Evolutionary conservation across 1,140 invertebrate genomes (phyloP).

Genomic region (Bombus haemorrhoidalis): DNA sequence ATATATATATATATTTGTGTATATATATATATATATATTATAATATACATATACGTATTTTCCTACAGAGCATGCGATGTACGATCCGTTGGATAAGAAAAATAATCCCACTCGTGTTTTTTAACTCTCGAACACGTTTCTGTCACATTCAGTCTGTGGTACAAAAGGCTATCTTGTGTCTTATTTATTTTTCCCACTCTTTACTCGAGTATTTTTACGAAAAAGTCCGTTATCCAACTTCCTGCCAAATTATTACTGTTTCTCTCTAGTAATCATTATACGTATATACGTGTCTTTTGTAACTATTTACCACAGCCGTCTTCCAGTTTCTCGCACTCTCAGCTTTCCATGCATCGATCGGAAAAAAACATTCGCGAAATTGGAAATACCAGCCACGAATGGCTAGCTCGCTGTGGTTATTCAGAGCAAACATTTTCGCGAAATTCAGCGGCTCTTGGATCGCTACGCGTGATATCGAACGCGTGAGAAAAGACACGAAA

Average conservation of each 20-base stretch:
- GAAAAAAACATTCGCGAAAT: neutral
- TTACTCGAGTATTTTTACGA: constrained; percentile 2
- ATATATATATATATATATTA: neutral
- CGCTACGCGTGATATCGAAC: neutral
- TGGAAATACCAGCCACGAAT: neutral
- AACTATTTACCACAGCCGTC: constrained; percentile 7
- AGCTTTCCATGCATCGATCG: constrained; percentile 19
- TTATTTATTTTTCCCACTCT: neutral
- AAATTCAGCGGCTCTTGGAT: neutral
- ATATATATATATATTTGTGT: neutral
- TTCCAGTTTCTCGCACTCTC: constrained; percentile 56
- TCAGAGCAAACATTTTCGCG: neutral
- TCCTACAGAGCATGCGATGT: constrained; percentile 59
- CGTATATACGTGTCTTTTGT: constrained; percentile 12
- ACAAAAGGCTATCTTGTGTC: constrained; percentile 3
- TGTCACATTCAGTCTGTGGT: constrained; percentile 14
- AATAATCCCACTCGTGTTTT: constrained; percentile 36
- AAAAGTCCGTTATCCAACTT: constrained; percentile 7
- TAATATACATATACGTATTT: constrained; percentile 42
- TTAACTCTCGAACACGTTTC: constrained; percentile 36
- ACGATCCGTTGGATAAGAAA: constrained; percentile 47
- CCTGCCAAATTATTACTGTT: neutral
- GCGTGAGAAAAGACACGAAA: neutral
- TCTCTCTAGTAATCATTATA: constrained; percentile 9
- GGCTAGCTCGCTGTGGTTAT: neutral